A percentile compares a stretch with the other conserved stretches of the same genome.
These are phyloP conservation scores for Indicator indicator DNA, from an alignment of 2,113 vertebrate genomes.

Conservation along the genomic window DNA sequence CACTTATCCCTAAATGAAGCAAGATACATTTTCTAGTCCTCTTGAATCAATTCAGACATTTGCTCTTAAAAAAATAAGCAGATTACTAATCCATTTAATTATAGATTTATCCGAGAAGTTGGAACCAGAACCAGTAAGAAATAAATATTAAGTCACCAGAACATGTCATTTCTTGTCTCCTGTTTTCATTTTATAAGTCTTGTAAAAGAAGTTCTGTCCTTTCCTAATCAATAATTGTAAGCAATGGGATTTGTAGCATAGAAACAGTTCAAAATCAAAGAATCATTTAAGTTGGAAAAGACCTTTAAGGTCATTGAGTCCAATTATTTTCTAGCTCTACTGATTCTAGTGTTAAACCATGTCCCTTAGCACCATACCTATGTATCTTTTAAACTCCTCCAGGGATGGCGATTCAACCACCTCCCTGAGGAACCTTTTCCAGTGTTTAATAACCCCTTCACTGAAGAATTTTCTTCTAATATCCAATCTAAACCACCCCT, in stretches of 20 bases:
- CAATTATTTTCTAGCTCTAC: no score
- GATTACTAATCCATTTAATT: conserved; percentile 27
- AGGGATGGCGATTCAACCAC: no score
- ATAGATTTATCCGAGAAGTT: background rate
- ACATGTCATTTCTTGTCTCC: background rate
- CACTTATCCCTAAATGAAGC: background rate
- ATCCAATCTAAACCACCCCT: no score
- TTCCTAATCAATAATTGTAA: background rate
- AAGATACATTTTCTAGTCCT: conserved; percentile 1
- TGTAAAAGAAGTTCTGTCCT: background rate
- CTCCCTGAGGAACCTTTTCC: no score
- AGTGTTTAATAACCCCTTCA: no score
- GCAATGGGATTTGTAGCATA: background rate
- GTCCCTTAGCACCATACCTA: no score
- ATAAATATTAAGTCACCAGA: background rate
- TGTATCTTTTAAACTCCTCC: no score
- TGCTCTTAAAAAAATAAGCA: background rate
- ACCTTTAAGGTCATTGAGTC: no score
- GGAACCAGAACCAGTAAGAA: conserved; percentile 16
- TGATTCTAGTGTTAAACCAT: no score
- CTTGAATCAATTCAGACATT: conserved; percentile 19
- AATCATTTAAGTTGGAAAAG: no score
- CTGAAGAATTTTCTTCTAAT: no score
- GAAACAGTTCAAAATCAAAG: background rate
- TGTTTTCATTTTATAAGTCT: background rate